These are phyloP conservation scores for Sympetrum striolatum DNA, from an alignment of 2,888 invertebrate species.

Conservation along the genomic window DNA sequence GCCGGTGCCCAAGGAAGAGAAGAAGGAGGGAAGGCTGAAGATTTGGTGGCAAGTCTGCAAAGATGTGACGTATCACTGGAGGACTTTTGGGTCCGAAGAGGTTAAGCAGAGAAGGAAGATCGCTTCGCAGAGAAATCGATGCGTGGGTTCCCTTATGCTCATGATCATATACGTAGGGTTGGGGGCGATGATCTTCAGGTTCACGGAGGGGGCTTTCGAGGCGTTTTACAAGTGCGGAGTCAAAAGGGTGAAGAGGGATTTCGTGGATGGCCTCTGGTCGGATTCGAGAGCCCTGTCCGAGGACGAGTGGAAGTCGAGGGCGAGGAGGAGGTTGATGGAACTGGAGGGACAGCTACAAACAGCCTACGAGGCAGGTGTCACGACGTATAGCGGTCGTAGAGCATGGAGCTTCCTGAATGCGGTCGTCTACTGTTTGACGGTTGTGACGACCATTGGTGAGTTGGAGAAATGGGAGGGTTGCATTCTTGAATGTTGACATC, in stretches of 20 bases:
- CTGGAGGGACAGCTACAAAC: constrained; percentile 87
- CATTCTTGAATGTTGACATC: neutral
- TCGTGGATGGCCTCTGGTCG: constrained; percentile 82
- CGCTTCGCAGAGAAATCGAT: constrained; percentile 54
- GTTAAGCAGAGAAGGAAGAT: constrained; percentile 44
- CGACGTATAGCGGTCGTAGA: constrained; percentile 81
- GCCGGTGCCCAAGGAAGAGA: neutral
- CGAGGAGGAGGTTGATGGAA: constrained; percentile 77
- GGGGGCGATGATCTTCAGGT: constrained; percentile 81
- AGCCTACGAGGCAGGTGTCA: constrained; percentile 84
- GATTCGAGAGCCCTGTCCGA: constrained; percentile 82
- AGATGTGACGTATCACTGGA: constrained; percentile 46
- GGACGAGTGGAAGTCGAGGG: constrained; percentile 89
- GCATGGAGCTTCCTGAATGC: constrained; percentile 90
- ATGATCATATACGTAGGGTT: constrained; percentile 77
- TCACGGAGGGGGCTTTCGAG: constrained; percentile 85
- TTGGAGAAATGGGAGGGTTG: neutral
- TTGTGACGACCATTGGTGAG: constrained; percentile 90
- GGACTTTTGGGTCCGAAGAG: constrained; percentile 39
- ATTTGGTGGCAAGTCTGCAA: constrained; percentile 24
- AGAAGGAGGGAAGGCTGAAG: neutral
- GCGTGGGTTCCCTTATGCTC: constrained; percentile 72
- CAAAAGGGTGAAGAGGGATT: constrained; percentile 83
- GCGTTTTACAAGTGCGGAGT: constrained; percentile 87
- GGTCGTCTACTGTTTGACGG: constrained; percentile 83